Percentiles rank a stretch among this genome's conserved stretches.
phyloP scores from a whole-genome alignment of 2,888 invertebrate genomes.

The Eupithecia subumbrata region DNA sequence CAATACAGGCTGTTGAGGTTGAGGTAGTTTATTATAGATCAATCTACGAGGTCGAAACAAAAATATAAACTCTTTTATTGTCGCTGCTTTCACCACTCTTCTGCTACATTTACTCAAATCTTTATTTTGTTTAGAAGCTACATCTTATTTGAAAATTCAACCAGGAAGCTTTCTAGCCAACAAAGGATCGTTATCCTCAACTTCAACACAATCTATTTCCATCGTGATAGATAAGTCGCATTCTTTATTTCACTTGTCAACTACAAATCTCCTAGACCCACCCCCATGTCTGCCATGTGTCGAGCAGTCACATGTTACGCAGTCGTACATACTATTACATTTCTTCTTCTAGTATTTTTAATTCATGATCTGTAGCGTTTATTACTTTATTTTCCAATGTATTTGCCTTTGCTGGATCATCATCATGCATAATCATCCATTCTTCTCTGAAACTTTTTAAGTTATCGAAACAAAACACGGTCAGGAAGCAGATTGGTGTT shows the following conservation, averaged over 20 bases:
- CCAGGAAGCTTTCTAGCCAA: slow-evolving; percentile 4
- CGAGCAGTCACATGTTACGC: slow-evolving; percentile 73
- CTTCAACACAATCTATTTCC: slow-evolving; percentile 48
- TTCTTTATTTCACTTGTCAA: slow-evolving; percentile 75
- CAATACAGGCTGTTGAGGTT: no score
- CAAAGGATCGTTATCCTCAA: slow-evolving; percentile 24
- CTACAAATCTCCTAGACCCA: slow-evolving; percentile 80
- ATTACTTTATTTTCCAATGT: background rate
- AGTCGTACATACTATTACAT: slow-evolving; percentile 65
- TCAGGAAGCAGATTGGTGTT: background rate
- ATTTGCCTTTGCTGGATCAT: background rate
- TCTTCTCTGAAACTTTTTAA: background rate
- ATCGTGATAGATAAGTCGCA: slow-evolving; percentile 58
- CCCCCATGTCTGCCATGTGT: slow-evolving; percentile 76
- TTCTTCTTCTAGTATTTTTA: slow-evolving; percentile 45
- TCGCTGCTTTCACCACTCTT: background rate
- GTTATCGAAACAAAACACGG: background rate
- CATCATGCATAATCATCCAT: background rate
- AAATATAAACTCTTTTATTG: no score
- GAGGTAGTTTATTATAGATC: no score
- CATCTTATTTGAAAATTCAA: background rate
- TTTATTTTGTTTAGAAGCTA: background rate
- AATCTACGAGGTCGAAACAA: no score
- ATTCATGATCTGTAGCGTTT: slow-evolving; percentile 48
- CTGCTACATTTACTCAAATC: background rate